Evolutionary conservation across 37 sponge, comb jelly and placozoan species (phyloP).

Genomic region (Cliona cf. orientalis): DNA sequence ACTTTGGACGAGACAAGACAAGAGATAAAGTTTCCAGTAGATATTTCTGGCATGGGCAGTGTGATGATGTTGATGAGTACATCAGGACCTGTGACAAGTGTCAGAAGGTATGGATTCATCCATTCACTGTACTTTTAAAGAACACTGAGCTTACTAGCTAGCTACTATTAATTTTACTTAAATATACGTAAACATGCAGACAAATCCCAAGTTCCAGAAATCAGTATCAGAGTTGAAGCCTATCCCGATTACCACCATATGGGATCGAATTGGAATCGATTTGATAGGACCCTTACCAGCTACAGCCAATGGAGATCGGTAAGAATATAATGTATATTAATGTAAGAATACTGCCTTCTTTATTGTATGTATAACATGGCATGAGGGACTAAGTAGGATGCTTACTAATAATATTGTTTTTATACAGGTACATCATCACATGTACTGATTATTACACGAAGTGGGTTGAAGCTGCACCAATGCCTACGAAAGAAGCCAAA

Average conservation of each 20-base stretch:
- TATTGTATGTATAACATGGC: background rate
- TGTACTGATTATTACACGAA: slow-evolving; percentile 43
- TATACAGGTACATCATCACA: slow-evolving; percentile 39
- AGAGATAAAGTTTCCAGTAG: slow-evolving; percentile 18
- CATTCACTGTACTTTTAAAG: no score
- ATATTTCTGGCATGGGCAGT: slow-evolving; percentile 31
- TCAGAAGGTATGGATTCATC: slow-evolving; percentile 23
- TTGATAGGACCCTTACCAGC: slow-evolving; percentile 24
- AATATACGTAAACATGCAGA: background rate
- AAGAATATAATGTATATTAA: background rate
- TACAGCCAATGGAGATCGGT: slow-evolving; percentile 15
- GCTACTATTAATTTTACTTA: background rate
- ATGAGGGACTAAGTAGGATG: no score
- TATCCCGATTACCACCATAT: slow-evolving; percentile 18
- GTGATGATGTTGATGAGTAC: slow-evolving; percentile 15
- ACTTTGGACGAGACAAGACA: slow-evolving; percentile 30
- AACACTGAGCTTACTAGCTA: no score
- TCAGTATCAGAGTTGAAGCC: slow-evolving; percentile 24
- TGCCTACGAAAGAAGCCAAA: slow-evolving; percentile 20
- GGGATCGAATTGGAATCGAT: slow-evolving; percentile 46
- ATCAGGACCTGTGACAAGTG: slow-evolving; percentile 17
- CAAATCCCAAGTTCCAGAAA: slow-evolving; percentile 30
- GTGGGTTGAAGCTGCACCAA: slow-evolving; percentile 53
- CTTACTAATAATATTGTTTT: background rate
- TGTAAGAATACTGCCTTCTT: background rate